Evolutionary conservation across 2,888 invertebrate species (phyloP).

Genomic region (Orchestes rusci): DNA sequence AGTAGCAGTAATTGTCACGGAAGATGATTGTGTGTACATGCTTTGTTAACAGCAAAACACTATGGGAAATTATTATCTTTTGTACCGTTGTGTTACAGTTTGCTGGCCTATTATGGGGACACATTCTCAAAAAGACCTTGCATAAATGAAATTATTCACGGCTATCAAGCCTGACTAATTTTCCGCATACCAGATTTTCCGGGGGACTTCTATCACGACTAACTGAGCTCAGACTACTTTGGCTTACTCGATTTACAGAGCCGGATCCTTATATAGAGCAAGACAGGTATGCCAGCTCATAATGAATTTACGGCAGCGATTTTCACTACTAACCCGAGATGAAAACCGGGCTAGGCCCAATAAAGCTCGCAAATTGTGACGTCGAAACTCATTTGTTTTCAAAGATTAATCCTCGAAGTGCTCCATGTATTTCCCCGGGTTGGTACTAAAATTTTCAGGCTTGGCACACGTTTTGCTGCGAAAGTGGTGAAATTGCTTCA

Average conservation of each 20-base stretch:
- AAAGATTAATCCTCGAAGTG: constrained; percentile 23
- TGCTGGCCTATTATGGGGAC: neutral
- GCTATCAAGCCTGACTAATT: no score
- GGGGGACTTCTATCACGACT: no score
- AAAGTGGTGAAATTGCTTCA: constrained; percentile 3
- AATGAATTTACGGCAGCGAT: constrained; percentile 19
- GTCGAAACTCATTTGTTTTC: constrained; percentile 23
- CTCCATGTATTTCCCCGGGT: constrained; percentile 21
- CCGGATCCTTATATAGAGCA: no score
- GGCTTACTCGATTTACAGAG: no score
- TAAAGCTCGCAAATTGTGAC: constrained; percentile 24
- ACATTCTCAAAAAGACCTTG: neutral
- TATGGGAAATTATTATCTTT: no score
- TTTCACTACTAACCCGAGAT: constrained; percentile 17
- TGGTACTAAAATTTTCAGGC: constrained; percentile 19
- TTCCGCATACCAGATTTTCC: no score
- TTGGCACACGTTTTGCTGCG: constrained; percentile 7
- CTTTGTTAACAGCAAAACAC: no score
- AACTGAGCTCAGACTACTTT: no score
- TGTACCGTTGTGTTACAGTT: neutral
- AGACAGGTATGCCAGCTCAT: constrained; percentile 14
- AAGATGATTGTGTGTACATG: no score
- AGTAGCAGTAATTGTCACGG: constrained; percentile 1
- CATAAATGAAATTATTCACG: neutral
- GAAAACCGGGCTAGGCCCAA: constrained; percentile 19